phyloP scores from a whole-genome alignment of 2,888 invertebrate species.

The Galeopsomyia nigrocyanea region DNA sequence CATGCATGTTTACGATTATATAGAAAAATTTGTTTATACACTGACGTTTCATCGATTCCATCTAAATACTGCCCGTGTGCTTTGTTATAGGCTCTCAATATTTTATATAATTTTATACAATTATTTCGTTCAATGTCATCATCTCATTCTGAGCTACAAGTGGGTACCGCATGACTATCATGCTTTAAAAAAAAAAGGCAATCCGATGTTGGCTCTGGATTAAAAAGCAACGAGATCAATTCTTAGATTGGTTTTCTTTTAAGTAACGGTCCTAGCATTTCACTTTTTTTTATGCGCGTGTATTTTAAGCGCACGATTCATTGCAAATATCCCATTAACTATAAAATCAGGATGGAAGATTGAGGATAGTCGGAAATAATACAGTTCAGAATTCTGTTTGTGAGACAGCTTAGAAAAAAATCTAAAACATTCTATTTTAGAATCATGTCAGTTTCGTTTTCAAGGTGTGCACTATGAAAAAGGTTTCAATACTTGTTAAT shows the following conservation, averaged over 20 bases:
- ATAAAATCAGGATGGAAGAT: slow-evolving; percentile 39
- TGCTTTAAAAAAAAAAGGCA: slow-evolving; percentile 22
- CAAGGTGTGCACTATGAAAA: slow-evolving; percentile 24
- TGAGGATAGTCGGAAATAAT: slow-evolving; percentile 34
- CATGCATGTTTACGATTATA: slow-evolving; percentile 10
- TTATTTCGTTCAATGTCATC: slow-evolving; percentile 7
- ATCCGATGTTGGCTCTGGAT: slow-evolving; percentile 26
- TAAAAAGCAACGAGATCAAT: slow-evolving; percentile 37
- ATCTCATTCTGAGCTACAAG: slow-evolving; percentile 5
- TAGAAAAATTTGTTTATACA: neutral
- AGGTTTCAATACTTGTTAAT: too few species aligned
- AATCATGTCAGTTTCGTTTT: slow-evolving; percentile 44
- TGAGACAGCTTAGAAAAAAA: slow-evolving; percentile 13
- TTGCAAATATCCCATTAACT: slow-evolving; percentile 41
- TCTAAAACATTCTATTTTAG: slow-evolving; percentile 30
- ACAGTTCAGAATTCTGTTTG: slow-evolving; percentile 23
- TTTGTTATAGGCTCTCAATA: too few species aligned
- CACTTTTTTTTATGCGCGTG: slow-evolving; percentile 13
- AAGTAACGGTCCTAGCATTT: slow-evolving; percentile 31
- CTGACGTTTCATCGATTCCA: neutral
- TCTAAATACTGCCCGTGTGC: neutral
- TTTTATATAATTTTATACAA: slow-evolving; percentile 16
- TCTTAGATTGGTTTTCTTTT: slow-evolving; percentile 10
- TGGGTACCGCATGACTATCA: slow-evolving; percentile 26
- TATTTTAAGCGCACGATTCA: slow-evolving; percentile 26